phyloP scores from a whole-genome alignment of 1,140 invertebrate species.

The Bombyx mandarina region DNA sequence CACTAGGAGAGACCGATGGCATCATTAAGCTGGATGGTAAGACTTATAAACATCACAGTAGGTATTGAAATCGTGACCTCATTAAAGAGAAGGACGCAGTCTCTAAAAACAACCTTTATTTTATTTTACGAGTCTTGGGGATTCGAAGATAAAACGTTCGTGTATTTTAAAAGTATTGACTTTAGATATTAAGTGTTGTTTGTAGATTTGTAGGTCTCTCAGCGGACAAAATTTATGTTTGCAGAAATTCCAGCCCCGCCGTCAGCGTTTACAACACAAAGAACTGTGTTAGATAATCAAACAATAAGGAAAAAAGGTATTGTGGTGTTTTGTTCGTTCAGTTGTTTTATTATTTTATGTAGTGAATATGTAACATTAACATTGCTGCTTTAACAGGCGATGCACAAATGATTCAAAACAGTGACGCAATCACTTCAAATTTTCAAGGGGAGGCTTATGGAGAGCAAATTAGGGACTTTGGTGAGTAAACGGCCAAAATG shows the following conservation, averaged over 20 bases:
- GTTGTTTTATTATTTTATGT: not conserved
- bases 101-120: not conserved
- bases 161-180: too few relatives aligned
- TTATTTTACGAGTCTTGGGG: conserved; percentile 12
- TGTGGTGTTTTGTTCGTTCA: conserved; percentile 1
- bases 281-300: conserved; percentile 56
- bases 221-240: conserved; percentile 13
- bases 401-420: conserved; percentile 39
- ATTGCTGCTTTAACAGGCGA: conserved; percentile 35
- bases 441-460: conserved; percentile 59
- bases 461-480: conserved; percentile 58
- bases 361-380: not conserved
- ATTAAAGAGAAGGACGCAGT: not conserved
- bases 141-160: conserved; percentile 2
- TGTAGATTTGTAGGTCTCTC: too few relatives aligned
- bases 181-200: too few relatives aligned
- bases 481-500: conserved; percentile 22
- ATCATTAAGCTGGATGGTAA: conserved; percentile 73
- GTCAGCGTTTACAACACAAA: conserved; percentile 54
- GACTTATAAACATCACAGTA: conserved; percentile 18
- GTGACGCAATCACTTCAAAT: conserved; percentile 57
- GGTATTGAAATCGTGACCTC: conserved; percentile 12
- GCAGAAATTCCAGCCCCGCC: conserved; percentile 62
- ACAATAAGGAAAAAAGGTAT: conserved; percentile 60
- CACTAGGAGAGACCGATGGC: conserved; percentile 72